Base-by-base conservation (phyloP, 2,888 invertebrate genomes). In the Callyntrura sp. region DNA sequence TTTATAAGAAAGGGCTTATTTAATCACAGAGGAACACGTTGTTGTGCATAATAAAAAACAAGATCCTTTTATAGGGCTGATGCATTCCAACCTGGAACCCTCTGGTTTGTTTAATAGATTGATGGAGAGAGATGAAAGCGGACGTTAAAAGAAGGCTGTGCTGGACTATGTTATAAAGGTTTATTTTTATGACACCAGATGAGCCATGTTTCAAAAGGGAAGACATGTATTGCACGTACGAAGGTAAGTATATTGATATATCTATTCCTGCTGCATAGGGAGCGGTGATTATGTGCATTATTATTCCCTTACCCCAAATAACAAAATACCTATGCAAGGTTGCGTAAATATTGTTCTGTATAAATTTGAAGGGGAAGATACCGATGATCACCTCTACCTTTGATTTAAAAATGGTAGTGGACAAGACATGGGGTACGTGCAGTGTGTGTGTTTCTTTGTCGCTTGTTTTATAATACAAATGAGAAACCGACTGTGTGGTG, bases 341-440 rank as follows among this genome's bases (percentile, higher is more conserved):
- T 62, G 62, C 17, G 9, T 68, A 28, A 68, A 12, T 73, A 43
- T 73, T 73, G 48, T 45, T 45, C n/a, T 45, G 73, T 3, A 12
- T 65, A 35, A 4, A 65, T 25, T 14, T 65, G 43, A 25, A 83
- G 48, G 82, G 43, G 43, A 83, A 51, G 43, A 62, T 62, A 62
- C 28, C 65, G 81, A 81, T 20, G 60, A 81, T 81, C 57, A 51
- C 35, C 2, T 6, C 35, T 35, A 51, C 55, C 23, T 60, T 45
- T 60, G 20, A 35, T 85, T 85, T 85, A 25, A 79, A 68, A 84
- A 84, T 51, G 12, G 55, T 43, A 57, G 81, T 81, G 81, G 87
- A 87, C 81, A 86, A 28, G 78, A 65, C 86, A 88, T 73, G 60
- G 88, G 76, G 76, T 88, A 43, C 88, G 83, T 83, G 83, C 88